Evolutionary conservation across 2,797 vertebrate genomes (phyloP), one percentile per base, ranked within the genome.

Genomic region (Danio kyathit): DNA sequence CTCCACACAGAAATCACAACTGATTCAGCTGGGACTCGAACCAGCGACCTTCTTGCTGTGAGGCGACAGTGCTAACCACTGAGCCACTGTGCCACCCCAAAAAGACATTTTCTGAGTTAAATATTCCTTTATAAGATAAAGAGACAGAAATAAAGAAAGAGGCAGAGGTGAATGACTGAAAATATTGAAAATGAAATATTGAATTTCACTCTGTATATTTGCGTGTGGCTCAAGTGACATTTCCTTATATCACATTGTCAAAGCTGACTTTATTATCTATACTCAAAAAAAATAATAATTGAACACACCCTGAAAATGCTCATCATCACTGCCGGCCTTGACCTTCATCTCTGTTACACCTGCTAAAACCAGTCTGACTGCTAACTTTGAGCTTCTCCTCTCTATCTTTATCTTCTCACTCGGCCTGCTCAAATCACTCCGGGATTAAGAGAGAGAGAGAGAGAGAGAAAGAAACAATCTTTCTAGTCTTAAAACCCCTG

Each of bases 371-470:
- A 81, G 16, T 38, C 29, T 84, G 43, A 51, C 41, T 57, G 41
- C 38, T 79, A 66, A 76, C 56, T 81, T 52, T 38, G 0, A 73
- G 10, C 59, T 70, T 84, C 77, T 48, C 56, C 66, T 85, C 80
- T 49, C 74, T 84, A 66, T 48, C 65, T 29, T 64, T 85, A 65
- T 71, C 70, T 85, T 57, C 49, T 41, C 38, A 44, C 56, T 63
- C 10, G 1, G 19, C 21, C 43, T 17, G 46, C 48, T 21, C 2
- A 21, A 54, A 76, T 44, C 38, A 48, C 59, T 64, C 40, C 64
- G 29, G 19, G 59, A 54, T 64, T 49, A 13, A 14, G 12, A 71
- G 12, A 29, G 29, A 29, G 29, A 17, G 2, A 48, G 46, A 7
- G 14, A 38, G 40, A 56, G 29, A 29, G n/a, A 13, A 5, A 49